Evolutionary conservation across 1,140 invertebrate genomes (phyloP).

Genomic region (Platorchestia sp.): DNA sequence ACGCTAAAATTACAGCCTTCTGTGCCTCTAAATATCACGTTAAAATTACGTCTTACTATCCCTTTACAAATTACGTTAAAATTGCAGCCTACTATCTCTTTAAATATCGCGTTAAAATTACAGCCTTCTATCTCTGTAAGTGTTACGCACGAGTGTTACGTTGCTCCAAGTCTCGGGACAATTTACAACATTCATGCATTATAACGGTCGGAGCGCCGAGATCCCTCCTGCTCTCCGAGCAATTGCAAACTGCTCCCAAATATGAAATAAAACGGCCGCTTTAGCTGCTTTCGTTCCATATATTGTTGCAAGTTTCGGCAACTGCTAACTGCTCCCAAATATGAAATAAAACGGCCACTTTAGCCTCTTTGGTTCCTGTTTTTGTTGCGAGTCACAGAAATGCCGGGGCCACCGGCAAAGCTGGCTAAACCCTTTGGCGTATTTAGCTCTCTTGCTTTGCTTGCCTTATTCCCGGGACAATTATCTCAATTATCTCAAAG

Average conservation of each 20-base stretch:
- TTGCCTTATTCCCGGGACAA: slow-evolving; percentile 16
- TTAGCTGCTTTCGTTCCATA: slow-evolving; percentile 35
- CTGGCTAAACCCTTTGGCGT: neutral
- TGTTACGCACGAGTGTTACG: slow-evolving; percentile 1
- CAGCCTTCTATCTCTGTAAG: slow-evolving; percentile 25
- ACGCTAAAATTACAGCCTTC: slow-evolving; percentile 5
- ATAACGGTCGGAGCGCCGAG: slow-evolving; percentile 3
- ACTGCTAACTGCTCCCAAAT: slow-evolving; percentile 47
- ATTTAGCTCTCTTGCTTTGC: neutral
- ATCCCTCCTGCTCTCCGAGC: slow-evolving; percentile 9
- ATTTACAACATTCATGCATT: slow-evolving; percentile 54
- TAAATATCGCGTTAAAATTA: slow-evolving; percentile 15
- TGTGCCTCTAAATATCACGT: slow-evolving; percentile 22
- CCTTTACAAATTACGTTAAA: too few species aligned
- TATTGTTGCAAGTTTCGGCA: slow-evolving; percentile 41
- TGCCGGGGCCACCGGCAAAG: neutral
- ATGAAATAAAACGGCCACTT: slow-evolving; percentile 52
- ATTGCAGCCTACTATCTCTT: too few species aligned
- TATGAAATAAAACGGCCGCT: slow-evolving; percentile 49
- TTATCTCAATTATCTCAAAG: slow-evolving; percentile 37
- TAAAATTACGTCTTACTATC: too few species aligned
- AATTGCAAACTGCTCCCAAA: slow-evolving; percentile 52
- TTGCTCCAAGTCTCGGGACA: neutral
- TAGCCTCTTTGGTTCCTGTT: slow-evolving; percentile 10
- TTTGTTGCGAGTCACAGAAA: slow-evolving; percentile 31